Percentiles rank a stretch among this genome's conserved stretches.
These are phyloP conservation scores for Cantharis lateralis DNA, from an alignment of 2,888 invertebrate genomes.

Conservation along the genomic window DNA sequence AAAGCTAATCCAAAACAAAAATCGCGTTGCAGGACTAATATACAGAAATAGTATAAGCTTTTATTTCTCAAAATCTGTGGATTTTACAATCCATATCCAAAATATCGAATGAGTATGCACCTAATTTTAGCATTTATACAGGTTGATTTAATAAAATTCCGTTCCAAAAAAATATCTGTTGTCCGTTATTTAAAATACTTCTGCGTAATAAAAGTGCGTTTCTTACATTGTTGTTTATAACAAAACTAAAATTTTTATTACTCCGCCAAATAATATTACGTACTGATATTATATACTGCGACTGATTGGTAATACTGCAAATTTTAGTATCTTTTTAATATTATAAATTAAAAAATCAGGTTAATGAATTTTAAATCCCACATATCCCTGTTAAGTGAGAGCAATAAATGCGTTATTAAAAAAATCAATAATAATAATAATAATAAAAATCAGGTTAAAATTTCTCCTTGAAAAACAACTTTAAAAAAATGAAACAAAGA, in stretches of 20 bases:
- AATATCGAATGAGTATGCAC: no score
- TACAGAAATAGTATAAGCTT: neutral
- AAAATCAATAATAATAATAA: neutral
- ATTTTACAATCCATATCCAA: no score
- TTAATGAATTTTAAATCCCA: neutral
- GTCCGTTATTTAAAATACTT: no score
- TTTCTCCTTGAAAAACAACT: neutral
- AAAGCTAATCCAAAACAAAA: neutral
- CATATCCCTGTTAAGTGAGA: neutral
- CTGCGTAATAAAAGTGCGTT: neutral
- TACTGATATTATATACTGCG: neutral
- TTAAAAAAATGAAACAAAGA: neutral
- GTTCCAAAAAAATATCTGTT: no score
- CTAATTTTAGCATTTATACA: neutral
- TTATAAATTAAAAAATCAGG: no score
- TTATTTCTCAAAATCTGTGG: neutral
- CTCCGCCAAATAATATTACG: neutral
- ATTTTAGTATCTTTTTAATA: no score
- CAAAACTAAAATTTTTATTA: neutral
- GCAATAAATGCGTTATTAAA: neutral
- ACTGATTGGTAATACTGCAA: no score
- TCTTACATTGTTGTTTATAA: neutral
- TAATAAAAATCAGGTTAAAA: neutral
- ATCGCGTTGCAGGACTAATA: neutral
- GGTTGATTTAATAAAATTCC: neutral